Evolutionary conservation across 2,797 vertebrate genomes (phyloP).

Genomic region (Coregonus sp.): DNA sequence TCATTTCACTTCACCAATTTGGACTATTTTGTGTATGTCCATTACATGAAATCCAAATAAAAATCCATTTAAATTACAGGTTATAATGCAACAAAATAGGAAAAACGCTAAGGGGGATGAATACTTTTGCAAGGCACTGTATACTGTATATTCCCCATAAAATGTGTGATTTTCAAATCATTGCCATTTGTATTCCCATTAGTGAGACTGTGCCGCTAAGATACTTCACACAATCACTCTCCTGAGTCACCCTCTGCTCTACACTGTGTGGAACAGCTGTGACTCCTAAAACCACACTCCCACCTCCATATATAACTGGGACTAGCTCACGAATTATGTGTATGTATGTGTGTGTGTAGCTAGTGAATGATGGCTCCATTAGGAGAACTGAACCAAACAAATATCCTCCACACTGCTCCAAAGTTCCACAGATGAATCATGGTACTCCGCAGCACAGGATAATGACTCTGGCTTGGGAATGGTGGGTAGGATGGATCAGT

Average conservation of each 20-base stretch:
- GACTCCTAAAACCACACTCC: conserved; percentile 33
- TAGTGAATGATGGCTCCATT: conserved; percentile 16
- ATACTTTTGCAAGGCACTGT: too few relatives aligned
- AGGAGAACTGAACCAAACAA: background rate
- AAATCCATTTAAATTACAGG: too few relatives aligned
- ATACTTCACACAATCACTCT: background rate
- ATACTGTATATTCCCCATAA: background rate
- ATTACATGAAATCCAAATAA: too few relatives aligned
- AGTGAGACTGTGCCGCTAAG: background rate
- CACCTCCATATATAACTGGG: conserved; percentile 35
- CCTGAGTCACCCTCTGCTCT: background rate
- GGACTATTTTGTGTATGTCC: too few relatives aligned
- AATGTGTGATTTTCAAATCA: background rate
- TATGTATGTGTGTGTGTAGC: conserved; percentile 1
- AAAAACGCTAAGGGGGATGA: too few relatives aligned
- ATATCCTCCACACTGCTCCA: background rate
- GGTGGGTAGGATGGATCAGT: too few relatives aligned
- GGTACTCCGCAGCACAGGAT: background rate
- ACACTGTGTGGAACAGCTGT: conserved; percentile 14
- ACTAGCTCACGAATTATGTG: conserved; percentile 26
- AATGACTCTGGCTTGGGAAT: background rate
- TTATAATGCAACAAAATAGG: too few relatives aligned
- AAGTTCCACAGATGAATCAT: background rate
- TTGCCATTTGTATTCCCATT: background rate
- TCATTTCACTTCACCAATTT: too few relatives aligned